Evolutionary conservation across 2,113 vertebrate genomes (phyloP).

Genomic region (Pachyramphus minor): DNA sequence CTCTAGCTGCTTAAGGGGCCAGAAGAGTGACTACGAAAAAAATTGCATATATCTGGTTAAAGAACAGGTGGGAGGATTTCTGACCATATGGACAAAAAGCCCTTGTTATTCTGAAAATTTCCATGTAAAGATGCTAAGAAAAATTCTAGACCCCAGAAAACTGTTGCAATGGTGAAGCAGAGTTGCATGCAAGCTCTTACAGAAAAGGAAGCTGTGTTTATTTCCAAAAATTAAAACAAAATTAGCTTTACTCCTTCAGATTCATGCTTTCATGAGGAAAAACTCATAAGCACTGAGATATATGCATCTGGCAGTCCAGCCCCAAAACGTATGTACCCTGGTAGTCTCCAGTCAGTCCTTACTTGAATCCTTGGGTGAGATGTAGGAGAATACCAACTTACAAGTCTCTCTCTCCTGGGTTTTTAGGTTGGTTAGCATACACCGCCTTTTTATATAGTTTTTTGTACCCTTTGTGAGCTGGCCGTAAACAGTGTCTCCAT

Average conservation of each 20-base stretch:
- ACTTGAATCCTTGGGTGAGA: neutral
- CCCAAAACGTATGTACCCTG: neutral
- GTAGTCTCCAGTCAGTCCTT: neutral
- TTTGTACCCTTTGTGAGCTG: neutral
- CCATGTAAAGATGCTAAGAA: neutral
- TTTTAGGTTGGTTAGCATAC: neutral
- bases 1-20: neutral
- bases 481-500: neutral
- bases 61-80: neutral
- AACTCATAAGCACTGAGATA: neutral
- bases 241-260: neutral
- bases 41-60: neutral
- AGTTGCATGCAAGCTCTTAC: neutral
- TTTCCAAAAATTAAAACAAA: neutral
- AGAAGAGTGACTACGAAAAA: neutral
- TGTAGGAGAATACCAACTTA: accelerated
- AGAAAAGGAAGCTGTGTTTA: neutral
- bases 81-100: neutral
- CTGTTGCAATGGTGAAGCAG: neutral
- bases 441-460: neutral
- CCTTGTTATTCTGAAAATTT: neutral
- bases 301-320: neutral
- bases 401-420: neutral
- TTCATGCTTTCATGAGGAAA: neutral
- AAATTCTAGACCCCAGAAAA: neutral